Conservation (phyloP, 2,888 invertebrate species). For the Andrena minutula region DNA sequence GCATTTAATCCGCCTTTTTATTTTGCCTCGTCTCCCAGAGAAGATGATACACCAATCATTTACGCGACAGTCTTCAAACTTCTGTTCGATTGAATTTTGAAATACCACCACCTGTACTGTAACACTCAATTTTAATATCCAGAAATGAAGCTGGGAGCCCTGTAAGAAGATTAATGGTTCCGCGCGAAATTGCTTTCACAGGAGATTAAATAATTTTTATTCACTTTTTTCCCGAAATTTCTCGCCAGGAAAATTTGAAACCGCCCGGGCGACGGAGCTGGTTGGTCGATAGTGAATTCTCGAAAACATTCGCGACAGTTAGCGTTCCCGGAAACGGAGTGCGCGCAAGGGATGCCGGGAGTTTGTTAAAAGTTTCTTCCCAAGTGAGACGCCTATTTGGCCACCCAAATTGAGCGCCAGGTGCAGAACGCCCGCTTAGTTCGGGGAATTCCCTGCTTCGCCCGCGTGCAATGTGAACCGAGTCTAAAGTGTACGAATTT, state of each 20-base stretch:
- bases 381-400: slow-evolving; percentile 38
- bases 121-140: too few species aligned
- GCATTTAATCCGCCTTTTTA: neutral
- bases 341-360: neutral
- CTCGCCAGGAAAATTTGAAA: neutral
- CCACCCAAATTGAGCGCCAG: slow-evolving; percentile 62
- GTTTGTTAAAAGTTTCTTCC: slow-evolving; percentile 34
- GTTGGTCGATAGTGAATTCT: neutral
- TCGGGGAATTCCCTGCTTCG: slow-evolving; percentile 27
- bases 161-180: neutral
- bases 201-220: neutral
- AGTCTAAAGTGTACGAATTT: slow-evolving; percentile 13
- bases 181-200: neutral
- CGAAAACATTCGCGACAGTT: slow-evolving; percentile 6
- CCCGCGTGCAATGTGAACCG: slow-evolving; percentile 31
- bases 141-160: neutral
- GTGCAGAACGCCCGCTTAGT: slow-evolving; percentile 51
- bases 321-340: slow-evolving; percentile 3
- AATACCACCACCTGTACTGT: too few species aligned
- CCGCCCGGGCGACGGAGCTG: neutral
- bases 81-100: too few species aligned
- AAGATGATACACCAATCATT: neutral
- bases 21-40: neutral
- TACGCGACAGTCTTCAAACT: too few species aligned
- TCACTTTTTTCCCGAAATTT: neutral